Conservation (phyloP, 2,113 vertebrate species). For the Paralichthys olivaceus region DNA sequence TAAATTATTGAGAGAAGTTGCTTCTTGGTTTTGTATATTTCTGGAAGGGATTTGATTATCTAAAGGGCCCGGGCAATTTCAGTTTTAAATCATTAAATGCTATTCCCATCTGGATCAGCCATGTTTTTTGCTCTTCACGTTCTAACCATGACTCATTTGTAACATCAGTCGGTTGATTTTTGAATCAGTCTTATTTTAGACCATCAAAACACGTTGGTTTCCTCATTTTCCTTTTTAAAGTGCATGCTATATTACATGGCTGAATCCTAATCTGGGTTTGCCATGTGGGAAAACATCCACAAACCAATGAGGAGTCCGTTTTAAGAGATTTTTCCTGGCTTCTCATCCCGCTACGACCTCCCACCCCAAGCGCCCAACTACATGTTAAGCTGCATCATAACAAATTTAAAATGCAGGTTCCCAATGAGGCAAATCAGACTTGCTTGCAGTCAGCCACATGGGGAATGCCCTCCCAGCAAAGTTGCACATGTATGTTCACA, state of each 20-base stretch:
- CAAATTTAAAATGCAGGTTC: slow-evolving; percentile 39
- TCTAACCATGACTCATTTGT: neutral
- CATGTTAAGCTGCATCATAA: slow-evolving; percentile 49
- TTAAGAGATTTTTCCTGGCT: slow-evolving; percentile 24
- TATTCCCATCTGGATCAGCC: slow-evolving; percentile 18
- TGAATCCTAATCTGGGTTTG: neutral
- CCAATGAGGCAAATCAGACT: slow-evolving; percentile 36
- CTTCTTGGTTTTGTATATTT: slow-evolving; percentile 21
- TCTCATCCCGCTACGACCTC: slow-evolving; percentile 25
- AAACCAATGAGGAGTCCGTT: slow-evolving; percentile 24
- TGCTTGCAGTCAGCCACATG: slow-evolving; percentile 27
- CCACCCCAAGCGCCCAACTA: slow-evolving; percentile 6
- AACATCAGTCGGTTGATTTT: neutral
- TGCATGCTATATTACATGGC: too few species aligned
- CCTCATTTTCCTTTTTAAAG: too few species aligned
- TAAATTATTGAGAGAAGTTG: slow-evolving; percentile 7
- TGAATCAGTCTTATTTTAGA: neutral
- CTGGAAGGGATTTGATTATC: slow-evolving; percentile 9
- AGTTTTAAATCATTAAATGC: neutral
- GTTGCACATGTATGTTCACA: slow-evolving; percentile 43
- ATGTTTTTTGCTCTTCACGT: slow-evolving; percentile 5
- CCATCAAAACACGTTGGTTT: neutral
- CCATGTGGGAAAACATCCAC: slow-evolving; percentile 4
- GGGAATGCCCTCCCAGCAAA: slow-evolving; percentile 44
- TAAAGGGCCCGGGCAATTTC: neutral